Conservation (phyloP, 2,797 vertebrate species). For the Etheostoma perlongum region DNA sequence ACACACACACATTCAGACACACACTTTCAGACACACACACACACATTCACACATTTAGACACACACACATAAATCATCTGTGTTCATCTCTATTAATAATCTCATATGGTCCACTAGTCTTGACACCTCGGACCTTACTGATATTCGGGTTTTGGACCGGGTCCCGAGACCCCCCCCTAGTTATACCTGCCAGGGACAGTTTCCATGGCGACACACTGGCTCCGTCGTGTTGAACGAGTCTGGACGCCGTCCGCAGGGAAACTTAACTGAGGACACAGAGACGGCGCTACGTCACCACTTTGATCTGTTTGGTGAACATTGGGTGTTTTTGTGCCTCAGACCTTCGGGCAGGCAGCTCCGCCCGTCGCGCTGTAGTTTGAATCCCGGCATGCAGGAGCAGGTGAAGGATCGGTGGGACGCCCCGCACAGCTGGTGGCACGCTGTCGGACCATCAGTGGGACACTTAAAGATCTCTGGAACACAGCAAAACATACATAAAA, state of each 20-base stretch:
- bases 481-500: background rate
- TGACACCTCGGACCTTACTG: no score
- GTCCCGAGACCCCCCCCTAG: background rate
- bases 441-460: constrained; percentile 72
- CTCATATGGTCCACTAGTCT: no score
- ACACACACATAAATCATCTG: no score
- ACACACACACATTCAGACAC: no score
- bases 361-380: constrained; percentile 83
- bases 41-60: no score
- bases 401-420: constrained; percentile 60
- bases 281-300: background rate
- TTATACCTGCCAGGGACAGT: constrained; percentile 93
- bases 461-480: constrained; percentile 85
- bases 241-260: constrained; percentile 78
- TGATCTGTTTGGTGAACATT: background rate
- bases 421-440: constrained; percentile 92
- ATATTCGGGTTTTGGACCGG: no score
- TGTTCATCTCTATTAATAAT: no score
- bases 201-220: constrained; percentile 62
- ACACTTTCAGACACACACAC: no score
- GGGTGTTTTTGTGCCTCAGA: constrained; percentile 40
- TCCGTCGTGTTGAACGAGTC: background rate
- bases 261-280: constrained; percentile 59
- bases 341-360: constrained; percentile 87
- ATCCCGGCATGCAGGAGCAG: constrained; percentile 90